Conservation (phyloP, 2,113 vertebrate species). For the Chamaetylas fuelleborni region DNA sequence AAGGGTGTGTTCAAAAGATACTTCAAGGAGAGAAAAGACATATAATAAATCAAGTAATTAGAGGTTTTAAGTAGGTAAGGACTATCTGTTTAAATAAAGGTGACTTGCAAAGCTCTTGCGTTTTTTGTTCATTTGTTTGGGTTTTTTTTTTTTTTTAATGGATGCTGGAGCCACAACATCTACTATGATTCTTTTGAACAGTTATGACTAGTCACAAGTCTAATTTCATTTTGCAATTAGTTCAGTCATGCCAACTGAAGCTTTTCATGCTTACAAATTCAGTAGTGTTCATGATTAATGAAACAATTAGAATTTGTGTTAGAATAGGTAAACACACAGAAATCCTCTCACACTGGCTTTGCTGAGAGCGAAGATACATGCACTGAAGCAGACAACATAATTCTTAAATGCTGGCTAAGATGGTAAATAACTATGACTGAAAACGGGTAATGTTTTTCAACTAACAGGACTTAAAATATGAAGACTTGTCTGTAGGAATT, state of each 20-base stretch:
- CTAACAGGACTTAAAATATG: background rate
- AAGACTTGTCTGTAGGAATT: background rate
- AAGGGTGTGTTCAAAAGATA: background rate
- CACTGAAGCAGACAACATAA: background rate
- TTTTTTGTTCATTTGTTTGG: background rate
- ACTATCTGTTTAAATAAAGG: background rate
- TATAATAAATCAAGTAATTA: background rate
- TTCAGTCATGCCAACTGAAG: background rate
- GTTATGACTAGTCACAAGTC: background rate
- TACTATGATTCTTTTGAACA: background rate
- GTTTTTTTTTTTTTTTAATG: background rate
- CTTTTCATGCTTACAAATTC: background rate
- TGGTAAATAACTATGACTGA: background rate
- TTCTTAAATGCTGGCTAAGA: background rate
- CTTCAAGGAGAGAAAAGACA: background rate
- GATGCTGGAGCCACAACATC: conserved; percentile 8
- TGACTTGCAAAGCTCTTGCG: background rate
- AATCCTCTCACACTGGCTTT: background rate
- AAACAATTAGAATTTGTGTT: background rate
- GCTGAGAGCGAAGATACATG: background rate
- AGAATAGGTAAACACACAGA: background rate
- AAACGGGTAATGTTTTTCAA: background rate
- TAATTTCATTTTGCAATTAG: background rate
- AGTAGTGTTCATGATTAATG: background rate
- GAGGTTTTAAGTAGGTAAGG: background rate